Percentiles rank a stretch among this genome's conserved stretches.
phyloP scores from a whole-genome alignment of 2,888 invertebrate species.

The Pardosa pseudoannulata region DNA sequence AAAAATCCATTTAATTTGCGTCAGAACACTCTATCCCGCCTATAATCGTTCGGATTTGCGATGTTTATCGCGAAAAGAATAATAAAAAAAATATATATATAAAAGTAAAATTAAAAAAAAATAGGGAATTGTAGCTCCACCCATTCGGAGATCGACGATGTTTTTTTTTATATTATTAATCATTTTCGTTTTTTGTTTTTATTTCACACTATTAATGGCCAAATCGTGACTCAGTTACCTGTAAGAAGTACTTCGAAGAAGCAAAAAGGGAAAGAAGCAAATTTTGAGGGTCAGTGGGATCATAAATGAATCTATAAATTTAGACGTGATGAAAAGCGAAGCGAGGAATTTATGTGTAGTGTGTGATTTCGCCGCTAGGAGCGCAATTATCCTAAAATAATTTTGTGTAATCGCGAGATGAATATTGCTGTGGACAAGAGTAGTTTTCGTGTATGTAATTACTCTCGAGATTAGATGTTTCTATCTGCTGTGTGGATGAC shows the following conservation, averaged over 20 bases:
- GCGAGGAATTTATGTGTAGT: too few species aligned
- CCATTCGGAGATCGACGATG: not conserved
- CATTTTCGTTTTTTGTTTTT: too few species aligned
- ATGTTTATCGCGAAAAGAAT: not conserved
- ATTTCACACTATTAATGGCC: not conserved
- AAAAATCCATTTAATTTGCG: slow-evolving; percentile 3
- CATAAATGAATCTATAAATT: not conserved
- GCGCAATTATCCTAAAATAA: not conserved
- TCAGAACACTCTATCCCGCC: not conserved
- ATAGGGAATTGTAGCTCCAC: not conserved
- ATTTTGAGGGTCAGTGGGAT: not conserved
- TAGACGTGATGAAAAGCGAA: not conserved
- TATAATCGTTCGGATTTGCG: not conserved
- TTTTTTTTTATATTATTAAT: too few species aligned
- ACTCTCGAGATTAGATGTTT: not conserved
- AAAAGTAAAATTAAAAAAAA: too few species aligned
- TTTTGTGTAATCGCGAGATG: not conserved
- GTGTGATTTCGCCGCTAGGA: not conserved
- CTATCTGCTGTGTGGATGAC: too few species aligned
- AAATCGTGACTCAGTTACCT: not conserved
- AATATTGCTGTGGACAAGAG: not conserved
- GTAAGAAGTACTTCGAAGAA: not conserved
- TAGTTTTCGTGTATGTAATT: not conserved
- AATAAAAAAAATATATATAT: not conserved
- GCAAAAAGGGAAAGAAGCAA: not conserved